phyloP scores from a whole-genome alignment of 2,797 vertebrate species.

The Chrosomus eos region DNA sequence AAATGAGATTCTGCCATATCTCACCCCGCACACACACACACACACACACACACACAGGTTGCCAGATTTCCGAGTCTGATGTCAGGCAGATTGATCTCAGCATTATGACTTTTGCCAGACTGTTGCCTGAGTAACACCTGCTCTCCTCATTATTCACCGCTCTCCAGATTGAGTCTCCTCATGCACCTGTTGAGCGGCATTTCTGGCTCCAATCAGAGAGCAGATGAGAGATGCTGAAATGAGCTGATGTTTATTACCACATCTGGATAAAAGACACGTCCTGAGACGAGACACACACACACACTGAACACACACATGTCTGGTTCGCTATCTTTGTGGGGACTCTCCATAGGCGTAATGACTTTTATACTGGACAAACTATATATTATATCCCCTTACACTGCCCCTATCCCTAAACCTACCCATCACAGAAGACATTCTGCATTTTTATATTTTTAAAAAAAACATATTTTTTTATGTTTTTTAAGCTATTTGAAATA shows the following conservation, averaged over 20 bases:
- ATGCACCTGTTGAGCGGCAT: conserved; percentile 30
- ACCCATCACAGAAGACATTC: too few relatives aligned
- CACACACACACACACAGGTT: not conserved
- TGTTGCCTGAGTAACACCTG: conserved; percentile 47
- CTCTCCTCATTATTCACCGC: conserved; percentile 47
- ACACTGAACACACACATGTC: conserved; percentile 1
- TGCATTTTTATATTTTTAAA: too few relatives aligned
- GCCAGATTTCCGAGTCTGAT: conserved; percentile 32
- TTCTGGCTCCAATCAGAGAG: conserved; percentile 25
- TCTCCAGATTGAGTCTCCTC: conserved; percentile 39
- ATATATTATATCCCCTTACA: too few relatives aligned
- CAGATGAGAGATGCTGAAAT: conserved; percentile 37
- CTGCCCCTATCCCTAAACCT: too few relatives aligned
- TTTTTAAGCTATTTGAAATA: too few relatives aligned
- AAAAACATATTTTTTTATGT: too few relatives aligned
- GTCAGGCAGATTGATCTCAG: conserved; percentile 29
- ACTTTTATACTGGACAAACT: too few relatives aligned
- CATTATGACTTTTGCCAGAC: conserved; percentile 41
- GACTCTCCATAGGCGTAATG: too few relatives aligned
- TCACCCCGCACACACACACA: not conserved
- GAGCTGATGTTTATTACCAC: conserved; percentile 22
- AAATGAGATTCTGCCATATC: conserved; percentile 1
- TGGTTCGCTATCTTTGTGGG: too few relatives aligned
- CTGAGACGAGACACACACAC: too few relatives aligned
- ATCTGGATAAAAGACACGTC: conserved; percentile 12